phyloP scores from a whole-genome alignment of 2,797 vertebrate species.

The Echeneis naucrates region DNA sequence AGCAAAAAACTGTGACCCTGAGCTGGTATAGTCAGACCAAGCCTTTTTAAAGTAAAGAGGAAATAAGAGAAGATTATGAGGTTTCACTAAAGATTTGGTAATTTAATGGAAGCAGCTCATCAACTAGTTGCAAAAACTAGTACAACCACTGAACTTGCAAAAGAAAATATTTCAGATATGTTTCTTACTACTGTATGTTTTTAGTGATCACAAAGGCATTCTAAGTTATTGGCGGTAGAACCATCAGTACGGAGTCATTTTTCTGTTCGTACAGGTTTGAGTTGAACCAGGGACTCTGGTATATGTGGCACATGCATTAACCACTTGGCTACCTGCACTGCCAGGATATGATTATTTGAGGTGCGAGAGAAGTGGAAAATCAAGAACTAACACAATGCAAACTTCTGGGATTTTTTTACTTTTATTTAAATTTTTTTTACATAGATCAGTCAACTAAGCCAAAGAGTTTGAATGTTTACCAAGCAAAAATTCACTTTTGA shows the following conservation, averaged over 20 bases:
- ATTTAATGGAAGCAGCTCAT: too few relatives aligned
- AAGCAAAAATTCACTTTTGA: background rate
- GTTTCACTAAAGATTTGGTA: background rate
- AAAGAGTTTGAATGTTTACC: too few relatives aligned
- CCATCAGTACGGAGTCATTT: background rate
- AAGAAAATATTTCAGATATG: background rate
- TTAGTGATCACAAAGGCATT: background rate
- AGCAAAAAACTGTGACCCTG: background rate
- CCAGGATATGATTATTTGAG: too few relatives aligned
- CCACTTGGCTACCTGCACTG: too few relatives aligned
- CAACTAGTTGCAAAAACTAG: background rate
- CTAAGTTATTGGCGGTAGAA: background rate
- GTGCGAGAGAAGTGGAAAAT: background rate
- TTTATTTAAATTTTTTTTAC: background rate
- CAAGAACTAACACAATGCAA: background rate
- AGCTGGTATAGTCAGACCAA: background rate
- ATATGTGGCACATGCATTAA: too few relatives aligned
- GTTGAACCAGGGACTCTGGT: too few relatives aligned
- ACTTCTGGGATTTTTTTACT: too few relatives aligned
- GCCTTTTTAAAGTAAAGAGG: background rate
- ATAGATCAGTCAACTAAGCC: background rate
- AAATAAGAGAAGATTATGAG: background rate
- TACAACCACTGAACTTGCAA: too few relatives aligned
- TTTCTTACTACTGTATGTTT: background rate
- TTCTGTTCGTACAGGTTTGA: too few relatives aligned